Evolutionary conservation across 1,140 invertebrate species (phyloP).

Genomic region (Globodera rostochiensis): DNA sequence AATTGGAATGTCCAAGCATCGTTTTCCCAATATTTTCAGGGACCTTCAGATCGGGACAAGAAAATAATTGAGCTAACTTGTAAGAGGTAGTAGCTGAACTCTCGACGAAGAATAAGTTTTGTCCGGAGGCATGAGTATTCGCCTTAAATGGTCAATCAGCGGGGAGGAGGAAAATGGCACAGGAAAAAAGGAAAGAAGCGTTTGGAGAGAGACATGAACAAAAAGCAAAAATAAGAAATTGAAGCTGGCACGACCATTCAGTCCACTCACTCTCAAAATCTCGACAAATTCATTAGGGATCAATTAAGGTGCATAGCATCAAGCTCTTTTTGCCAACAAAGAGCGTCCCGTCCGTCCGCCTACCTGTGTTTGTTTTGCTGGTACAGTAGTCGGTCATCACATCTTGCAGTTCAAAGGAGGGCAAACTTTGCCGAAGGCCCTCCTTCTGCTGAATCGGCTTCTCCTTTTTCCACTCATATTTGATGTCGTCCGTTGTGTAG

Average conservation of each 20-base stretch:
- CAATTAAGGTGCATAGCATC: background rate
- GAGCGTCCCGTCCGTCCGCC: too few relatives aligned
- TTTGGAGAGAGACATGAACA: background rate
- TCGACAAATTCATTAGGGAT: background rate
- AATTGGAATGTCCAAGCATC: background rate
- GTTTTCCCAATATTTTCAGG: too few relatives aligned
- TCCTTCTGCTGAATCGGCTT: slow-evolving; percentile 92
- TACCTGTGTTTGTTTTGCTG: slow-evolving; percentile 87
- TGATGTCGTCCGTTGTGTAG: slow-evolving; percentile 89
- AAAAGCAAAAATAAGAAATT: slow-evolving; percentile 18
- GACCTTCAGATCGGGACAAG: background rate
- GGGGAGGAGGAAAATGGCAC: background rate
- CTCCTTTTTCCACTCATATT: slow-evolving; percentile 88
- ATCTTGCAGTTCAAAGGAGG: slow-evolving; percentile 87
- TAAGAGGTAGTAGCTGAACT: slow-evolving; percentile 96
- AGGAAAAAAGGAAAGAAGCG: slow-evolving; percentile 22
- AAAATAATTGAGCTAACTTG: slow-evolving; percentile 68
- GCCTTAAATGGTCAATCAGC: slow-evolving; percentile 39
- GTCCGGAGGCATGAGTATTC: slow-evolving; percentile 79
- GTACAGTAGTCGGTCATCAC: slow-evolving; percentile 89
- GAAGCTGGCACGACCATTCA: background rate
- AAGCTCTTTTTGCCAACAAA: too few relatives aligned
- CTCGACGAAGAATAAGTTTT: slow-evolving; percentile 88
- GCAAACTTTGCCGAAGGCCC: slow-evolving; percentile 79
- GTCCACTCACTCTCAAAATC: background rate